A percentile compares a stretch with the other conserved stretches of the same genome.
These are phyloP conservation scores for Siniperca obscura DNA, from an alignment of 2,797 vertebrate genomes.

Conservation along the genomic window DNA sequence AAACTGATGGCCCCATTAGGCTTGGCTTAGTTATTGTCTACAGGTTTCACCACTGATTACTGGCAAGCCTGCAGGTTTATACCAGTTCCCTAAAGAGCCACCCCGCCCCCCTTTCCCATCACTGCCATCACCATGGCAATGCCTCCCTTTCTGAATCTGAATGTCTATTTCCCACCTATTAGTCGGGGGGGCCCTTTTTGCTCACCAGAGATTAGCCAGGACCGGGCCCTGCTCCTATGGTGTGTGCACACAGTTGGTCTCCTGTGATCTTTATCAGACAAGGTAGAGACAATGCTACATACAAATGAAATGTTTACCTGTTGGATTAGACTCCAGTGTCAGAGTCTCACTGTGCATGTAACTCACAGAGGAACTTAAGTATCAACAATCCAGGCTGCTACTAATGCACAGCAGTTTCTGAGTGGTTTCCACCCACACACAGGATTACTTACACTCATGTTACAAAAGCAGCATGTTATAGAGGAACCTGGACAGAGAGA, in stretches of 20 bases:
- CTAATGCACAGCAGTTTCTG: conserved; percentile 52
- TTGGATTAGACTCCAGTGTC: conserved; percentile 24
- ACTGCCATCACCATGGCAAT: conserved; percentile 72
- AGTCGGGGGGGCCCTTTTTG: conserved; percentile 19
- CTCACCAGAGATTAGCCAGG: conserved; percentile 32
- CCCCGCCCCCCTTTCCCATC: conserved; percentile 45
- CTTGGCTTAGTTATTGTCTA: conserved; percentile 62
- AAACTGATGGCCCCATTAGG: conserved; percentile 55
- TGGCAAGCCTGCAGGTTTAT: conserved; percentile 60
- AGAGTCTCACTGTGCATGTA: conserved; percentile 38
- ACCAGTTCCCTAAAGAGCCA: conserved; percentile 59
- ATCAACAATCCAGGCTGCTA: conserved; percentile 40
- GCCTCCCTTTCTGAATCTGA: conserved; percentile 53
- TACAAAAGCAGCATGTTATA: conserved; percentile 41
- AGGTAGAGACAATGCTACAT: neutral
- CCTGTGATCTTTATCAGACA: conserved; percentile 33
- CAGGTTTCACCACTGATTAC: conserved; percentile 69
- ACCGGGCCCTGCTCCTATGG: conserved; percentile 11
- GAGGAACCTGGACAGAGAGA: conserved; percentile 16
- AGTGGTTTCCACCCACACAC: conserved; percentile 59
- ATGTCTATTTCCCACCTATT: conserved; percentile 60
- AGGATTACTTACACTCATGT: conserved; percentile 28
- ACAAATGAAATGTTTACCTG: conserved; percentile 36
- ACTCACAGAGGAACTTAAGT: conserved; percentile 46
- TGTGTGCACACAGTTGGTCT: conserved; percentile 22